Percentiles rank a stretch among this genome's conserved stretches.
Conservation (phyloP, 2,888 invertebrate genomes). For the Kryphioiulus occultus region DNA sequence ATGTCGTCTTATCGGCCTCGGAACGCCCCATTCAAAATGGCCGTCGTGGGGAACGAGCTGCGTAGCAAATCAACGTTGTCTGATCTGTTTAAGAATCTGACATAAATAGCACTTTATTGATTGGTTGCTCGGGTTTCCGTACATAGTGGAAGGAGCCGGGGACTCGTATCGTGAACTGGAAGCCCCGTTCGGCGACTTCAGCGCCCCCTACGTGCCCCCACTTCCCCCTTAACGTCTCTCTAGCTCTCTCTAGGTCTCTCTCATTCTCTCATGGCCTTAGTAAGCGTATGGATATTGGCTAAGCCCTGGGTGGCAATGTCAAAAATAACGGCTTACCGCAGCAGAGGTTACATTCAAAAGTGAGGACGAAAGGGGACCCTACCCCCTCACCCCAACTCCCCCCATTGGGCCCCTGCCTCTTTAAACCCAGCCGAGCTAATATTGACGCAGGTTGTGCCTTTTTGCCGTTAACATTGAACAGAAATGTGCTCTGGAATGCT, state of each 20-base stretch:
- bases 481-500: neutral
- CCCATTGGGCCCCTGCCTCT: neutral
- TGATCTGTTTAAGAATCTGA: neutral
- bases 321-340: neutral
- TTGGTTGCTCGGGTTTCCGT: constrained; percentile 5
- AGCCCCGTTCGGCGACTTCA: neutral
- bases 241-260: neutral
- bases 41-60: neutral
- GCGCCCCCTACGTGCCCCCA: neutral
- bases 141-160: too few relatives aligned
- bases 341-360: neutral
- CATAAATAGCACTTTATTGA: neutral
- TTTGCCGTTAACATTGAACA: neutral
- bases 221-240: neutral
- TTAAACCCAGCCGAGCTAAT: neutral
- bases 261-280: neutral
- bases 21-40: neutral
- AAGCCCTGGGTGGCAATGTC: constrained; percentile 5
- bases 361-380: neutral
- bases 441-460: neutral
- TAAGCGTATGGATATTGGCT: neutral
- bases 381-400: neutral
- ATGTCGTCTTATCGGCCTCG: neutral
- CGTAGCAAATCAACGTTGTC: neutral
- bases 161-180: neutral